phyloP scores from a whole-genome alignment of 2,888 invertebrate genomes.

The Resseliella maxima region DNA sequence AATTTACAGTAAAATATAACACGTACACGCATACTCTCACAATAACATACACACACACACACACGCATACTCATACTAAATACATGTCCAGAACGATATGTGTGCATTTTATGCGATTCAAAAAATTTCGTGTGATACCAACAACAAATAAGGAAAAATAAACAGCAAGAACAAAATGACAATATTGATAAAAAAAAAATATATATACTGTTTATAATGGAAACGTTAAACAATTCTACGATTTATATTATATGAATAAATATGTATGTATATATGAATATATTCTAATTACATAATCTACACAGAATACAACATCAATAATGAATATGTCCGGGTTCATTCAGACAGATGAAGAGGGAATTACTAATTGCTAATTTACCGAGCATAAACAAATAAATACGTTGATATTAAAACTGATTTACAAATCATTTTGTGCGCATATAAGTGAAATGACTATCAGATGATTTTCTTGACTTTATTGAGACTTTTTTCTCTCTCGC shows the following conservation, averaged over 20 bases:
- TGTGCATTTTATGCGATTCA: conserved; percentile 43
- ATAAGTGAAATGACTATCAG: no score
- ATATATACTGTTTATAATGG: neutral
- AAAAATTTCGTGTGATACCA: neutral
- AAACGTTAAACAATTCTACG: neutral
- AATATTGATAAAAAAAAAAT: neutral
- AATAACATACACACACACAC: neutral
- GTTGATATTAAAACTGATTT: no score
- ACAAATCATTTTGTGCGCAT: no score
- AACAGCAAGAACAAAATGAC: neutral
- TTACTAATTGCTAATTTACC: neutral
- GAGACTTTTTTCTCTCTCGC: no score
- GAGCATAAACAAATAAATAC: neutral
- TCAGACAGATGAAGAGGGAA: neutral
- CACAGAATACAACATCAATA: neutral
- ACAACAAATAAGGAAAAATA: neutral
- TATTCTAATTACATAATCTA: conserved; percentile 40
- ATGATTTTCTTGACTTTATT: no score
- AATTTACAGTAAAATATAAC: conserved; percentile 7
- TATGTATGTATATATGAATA: no score
- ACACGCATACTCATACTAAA: neutral
- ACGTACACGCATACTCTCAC: neutral
- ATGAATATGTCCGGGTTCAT: neutral
- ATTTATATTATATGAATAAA: no score
- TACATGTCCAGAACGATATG: neutral